These are phyloP conservation scores for Beris morrisii DNA, from an alignment of 2,888 invertebrate genomes.

Conservation along the genomic window DNA sequence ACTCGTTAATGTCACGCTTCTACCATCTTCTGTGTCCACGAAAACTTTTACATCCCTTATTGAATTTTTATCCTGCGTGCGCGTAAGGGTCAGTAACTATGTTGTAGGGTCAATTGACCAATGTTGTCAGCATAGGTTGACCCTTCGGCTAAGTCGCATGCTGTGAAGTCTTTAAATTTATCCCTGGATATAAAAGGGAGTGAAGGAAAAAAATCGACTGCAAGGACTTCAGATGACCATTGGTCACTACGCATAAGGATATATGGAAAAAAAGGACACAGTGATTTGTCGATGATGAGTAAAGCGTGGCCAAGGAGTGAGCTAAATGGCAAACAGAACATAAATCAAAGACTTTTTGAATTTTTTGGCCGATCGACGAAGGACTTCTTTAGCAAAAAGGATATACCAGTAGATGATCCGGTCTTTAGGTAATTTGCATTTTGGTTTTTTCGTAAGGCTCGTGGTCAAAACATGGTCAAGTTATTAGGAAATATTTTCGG, in stretches of 20 bases:
- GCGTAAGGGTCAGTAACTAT: constrained; percentile 36
- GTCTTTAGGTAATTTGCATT: constrained; percentile 26
- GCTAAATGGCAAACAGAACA: constrained; percentile 32
- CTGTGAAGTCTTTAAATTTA: constrained; percentile 30
- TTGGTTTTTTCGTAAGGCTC: constrained; percentile 32
- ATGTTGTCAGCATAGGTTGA: constrained; percentile 39
- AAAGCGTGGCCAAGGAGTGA: constrained; percentile 38
- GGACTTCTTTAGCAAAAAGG: no score
- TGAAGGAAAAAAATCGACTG: no score
- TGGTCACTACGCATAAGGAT: constrained; percentile 27
- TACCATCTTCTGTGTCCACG: no score
- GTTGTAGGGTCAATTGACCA: constrained; percentile 41
- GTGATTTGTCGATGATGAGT: constrained; percentile 33
- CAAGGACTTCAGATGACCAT: constrained; percentile 30
- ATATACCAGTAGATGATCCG: constrained; percentile 3
- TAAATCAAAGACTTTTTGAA: constrained; percentile 37
- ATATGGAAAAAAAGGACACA: background rate
- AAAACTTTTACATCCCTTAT: no score
- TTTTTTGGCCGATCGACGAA: background rate
- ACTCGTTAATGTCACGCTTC: no score
- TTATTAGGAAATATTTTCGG: constrained; percentile 35
- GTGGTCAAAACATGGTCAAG: constrained; percentile 39
- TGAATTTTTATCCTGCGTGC: background rate
- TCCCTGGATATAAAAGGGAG: background rate
- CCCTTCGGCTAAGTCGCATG: constrained; percentile 26